A percentile compares a stretch with the other conserved stretches of the same genome.
phyloP scores from a whole-genome alignment of 2,888 invertebrate genomes.

The Stenodema calcarata region DNA sequence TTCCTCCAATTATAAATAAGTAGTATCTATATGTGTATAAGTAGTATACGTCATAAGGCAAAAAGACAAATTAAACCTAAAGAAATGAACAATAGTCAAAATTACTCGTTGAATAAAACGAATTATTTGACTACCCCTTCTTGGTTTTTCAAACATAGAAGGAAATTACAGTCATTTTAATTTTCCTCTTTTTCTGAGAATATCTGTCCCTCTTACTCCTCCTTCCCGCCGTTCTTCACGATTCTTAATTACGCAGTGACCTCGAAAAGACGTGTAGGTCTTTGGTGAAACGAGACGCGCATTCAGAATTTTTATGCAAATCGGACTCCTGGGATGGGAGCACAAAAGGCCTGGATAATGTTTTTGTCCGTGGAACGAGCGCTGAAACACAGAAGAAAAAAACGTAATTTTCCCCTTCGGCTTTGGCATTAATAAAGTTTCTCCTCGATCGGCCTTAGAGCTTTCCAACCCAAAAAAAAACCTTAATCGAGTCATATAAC shows the following conservation, averaged over 20 bases:
- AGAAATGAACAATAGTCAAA: too few species aligned
- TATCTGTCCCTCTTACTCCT: not conserved
- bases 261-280: not conserved
- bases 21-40: too few species aligned
- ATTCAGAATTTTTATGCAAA: slow-evolving; percentile 4
- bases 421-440: not conserved
- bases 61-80: too few species aligned
- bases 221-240: not conserved
- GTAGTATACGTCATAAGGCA: too few species aligned
- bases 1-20: too few species aligned
- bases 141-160: not conserved
- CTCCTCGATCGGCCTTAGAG: slow-evolving; percentile 48
- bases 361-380: not conserved
- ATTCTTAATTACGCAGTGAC: not conserved
- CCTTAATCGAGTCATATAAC: too few species aligned
- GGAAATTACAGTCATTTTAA: not conserved
- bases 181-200: not conserved
- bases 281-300: not conserved
- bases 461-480: too few species aligned
- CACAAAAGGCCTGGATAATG: not conserved
- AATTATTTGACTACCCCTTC: not conserved
- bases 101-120: not conserved
- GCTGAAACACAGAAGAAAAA: not conserved
- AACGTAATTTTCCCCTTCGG: not conserved
- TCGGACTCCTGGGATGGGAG: not conserved